Evolutionary conservation across 2,888 invertebrate genomes (phyloP).

Genomic region (Scaptomyza cyrtandrae): DNA sequence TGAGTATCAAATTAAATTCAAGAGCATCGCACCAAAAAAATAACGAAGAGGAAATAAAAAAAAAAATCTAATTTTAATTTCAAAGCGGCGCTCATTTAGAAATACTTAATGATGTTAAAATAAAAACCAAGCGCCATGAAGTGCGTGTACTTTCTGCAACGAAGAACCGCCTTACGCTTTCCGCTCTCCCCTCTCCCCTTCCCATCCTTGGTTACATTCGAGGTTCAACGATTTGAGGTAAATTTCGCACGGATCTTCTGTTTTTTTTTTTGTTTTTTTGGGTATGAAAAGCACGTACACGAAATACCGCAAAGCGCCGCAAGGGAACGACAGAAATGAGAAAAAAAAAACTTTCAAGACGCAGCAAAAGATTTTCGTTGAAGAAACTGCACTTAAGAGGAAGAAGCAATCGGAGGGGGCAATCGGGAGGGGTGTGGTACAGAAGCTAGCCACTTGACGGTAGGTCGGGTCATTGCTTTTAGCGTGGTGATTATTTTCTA

Average conservation of each 20-base stretch:
- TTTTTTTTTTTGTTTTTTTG: slow-evolving; percentile 19
- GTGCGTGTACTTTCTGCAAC: slow-evolving; percentile 50
- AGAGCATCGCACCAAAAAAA: slow-evolving; percentile 49
- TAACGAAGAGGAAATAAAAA: slow-evolving; percentile 1
- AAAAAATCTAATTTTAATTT: slow-evolving; percentile 76
- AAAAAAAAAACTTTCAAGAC: slow-evolving; percentile 46
- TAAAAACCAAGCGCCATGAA: slow-evolving; percentile 72
- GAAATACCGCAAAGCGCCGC: slow-evolving; percentile 66
- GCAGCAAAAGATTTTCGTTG: slow-evolving; percentile 44
- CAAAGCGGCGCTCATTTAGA: slow-evolving; percentile 76
- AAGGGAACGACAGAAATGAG: slow-evolving; percentile 5
- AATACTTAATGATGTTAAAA: slow-evolving; percentile 79
- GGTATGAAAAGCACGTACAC: slow-evolving; percentile 72
- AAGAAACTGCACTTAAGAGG: slow-evolving; percentile 44
- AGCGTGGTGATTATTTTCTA: slow-evolving; percentile 66
- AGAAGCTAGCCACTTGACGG: slow-evolving; percentile 23
- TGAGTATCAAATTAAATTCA: slow-evolving; percentile 62
- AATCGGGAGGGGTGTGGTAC: not conserved
- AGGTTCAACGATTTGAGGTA: slow-evolving; percentile 49
- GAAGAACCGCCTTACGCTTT: not conserved
- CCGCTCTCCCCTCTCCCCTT: not conserved
- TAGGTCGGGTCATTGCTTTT: slow-evolving; percentile 70
- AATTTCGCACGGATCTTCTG: slow-evolving; percentile 55
- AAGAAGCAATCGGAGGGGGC: too few relatives aligned
- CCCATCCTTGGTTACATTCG: not conserved